Evolutionary conservation across 2,113 vertebrate species (phyloP).

Genomic region (Nothocercus nigrocapillus): DNA sequence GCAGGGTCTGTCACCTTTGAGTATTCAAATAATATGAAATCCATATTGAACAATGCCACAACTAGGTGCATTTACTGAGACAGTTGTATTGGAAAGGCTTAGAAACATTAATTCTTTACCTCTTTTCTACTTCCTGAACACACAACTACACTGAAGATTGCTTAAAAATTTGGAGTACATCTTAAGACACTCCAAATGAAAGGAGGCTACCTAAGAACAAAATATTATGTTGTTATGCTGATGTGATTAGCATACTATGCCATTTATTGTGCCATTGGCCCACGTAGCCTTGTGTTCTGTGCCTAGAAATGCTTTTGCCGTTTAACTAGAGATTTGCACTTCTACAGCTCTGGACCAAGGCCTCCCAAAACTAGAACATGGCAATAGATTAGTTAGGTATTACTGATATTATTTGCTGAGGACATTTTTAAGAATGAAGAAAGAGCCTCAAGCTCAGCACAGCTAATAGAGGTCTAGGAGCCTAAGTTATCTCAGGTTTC

Average conservation of each 20-base stretch:
- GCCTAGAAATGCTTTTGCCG: neutral
- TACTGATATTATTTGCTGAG: neutral
- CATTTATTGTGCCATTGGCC: neutral
- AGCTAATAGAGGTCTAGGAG: neutral
- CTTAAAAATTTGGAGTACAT: neutral
- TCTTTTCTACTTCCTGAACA: neutral
- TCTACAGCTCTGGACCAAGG: neutral
- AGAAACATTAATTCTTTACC: neutral
- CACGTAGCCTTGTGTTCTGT: neutral
- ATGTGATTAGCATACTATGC: neutral
- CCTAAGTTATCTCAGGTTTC: neutral
- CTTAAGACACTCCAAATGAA: neutral
- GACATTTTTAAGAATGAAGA: neutral
- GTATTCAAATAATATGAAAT: neutral
- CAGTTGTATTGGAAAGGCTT: neutral
- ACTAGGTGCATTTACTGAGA: neutral
- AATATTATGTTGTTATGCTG: neutral
- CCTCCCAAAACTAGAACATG: neutral
- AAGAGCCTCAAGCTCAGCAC: neutral
- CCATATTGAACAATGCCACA: neutral
- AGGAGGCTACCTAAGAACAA: neutral
- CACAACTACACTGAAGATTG: neutral
- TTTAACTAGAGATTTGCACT: neutral
- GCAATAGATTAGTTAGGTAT: neutral
- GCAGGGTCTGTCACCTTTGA: neutral